phyloP scores from a whole-genome alignment of 2,797 vertebrate species.

The Okamejei kenojei region DNA sequence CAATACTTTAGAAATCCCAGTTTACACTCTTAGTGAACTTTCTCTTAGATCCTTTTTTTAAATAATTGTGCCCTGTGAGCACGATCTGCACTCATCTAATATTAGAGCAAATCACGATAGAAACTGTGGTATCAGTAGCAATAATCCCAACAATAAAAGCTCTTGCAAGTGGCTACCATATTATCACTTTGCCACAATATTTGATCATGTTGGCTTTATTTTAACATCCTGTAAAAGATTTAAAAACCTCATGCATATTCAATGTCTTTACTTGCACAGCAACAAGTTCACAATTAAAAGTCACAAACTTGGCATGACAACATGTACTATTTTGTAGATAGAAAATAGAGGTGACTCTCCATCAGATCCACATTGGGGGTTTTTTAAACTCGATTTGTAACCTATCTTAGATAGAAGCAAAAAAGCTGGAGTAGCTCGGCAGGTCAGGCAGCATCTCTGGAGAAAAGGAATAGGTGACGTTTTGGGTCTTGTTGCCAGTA shows the following conservation, averaged over 20 bases:
- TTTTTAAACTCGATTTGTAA: background rate
- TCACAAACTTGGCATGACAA: background rate
- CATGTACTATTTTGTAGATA: background rate
- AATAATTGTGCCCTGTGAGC: background rate
- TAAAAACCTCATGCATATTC: conserved; percentile 1
- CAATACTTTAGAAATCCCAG: background rate
- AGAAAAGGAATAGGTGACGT: too few species aligned
- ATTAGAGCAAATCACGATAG: background rate
- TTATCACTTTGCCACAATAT: background rate
- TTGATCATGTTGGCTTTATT: background rate
- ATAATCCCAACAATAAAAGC: background rate
- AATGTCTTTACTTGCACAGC: background rate
- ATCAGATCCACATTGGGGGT: background rate
- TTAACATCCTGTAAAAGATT: background rate
- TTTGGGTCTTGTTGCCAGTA: background rate
- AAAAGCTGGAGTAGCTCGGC: too few species aligned
- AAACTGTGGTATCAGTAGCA: background rate
- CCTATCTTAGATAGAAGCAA: too few species aligned
- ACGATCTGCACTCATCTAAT: background rate
- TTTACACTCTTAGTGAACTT: background rate
- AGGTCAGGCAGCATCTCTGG: too few species aligned
- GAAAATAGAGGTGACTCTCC: background rate
- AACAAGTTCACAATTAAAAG: background rate
- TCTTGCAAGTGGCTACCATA: background rate
- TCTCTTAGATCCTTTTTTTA: too few species aligned